phyloP scores from a whole-genome alignment of 2,888 invertebrate species.

The Lasioglossum marginatum region DNA sequence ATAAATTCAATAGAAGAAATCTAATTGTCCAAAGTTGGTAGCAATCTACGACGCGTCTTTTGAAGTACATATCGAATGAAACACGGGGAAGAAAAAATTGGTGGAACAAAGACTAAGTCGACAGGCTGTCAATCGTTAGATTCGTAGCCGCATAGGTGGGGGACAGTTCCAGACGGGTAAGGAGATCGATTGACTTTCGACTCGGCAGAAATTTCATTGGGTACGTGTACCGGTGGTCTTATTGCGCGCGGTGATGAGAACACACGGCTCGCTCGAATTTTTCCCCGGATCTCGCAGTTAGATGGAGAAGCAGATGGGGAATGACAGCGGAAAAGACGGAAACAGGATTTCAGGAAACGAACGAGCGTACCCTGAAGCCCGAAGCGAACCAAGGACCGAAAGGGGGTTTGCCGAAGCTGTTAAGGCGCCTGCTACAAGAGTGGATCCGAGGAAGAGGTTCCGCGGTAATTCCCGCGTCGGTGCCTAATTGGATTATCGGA shows the following conservation, averaged over 20 bases:
- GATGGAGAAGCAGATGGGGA: slow-evolving; percentile 10
- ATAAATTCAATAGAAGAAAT: background rate
- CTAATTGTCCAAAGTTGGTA: background rate
- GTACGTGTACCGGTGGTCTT: background rate
- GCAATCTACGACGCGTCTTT: background rate
- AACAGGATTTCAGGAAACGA: slow-evolving; percentile 40
- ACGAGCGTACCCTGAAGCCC: slow-evolving; percentile 6
- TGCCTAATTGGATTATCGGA: slow-evolving; percentile 74
- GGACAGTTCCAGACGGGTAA: background rate
- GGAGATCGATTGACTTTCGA: background rate
- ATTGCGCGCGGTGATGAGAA: slow-evolving; percentile 5
- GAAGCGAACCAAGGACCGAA: background rate
- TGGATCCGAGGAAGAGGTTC: slow-evolving; percentile 56
- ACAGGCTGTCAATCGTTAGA: background rate
- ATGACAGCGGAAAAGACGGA: slow-evolving; percentile 22
- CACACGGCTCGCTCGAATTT: background rate
- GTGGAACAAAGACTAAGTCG: background rate
- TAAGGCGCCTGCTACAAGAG: slow-evolving; percentile 41
- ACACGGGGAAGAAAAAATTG: background rate
- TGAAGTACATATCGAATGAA: too few species aligned
- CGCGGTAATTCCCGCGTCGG: slow-evolving; percentile 72
- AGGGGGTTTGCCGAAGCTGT: background rate
- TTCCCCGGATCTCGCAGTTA: background rate
- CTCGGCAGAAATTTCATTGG: background rate
- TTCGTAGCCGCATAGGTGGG: background rate